Percentiles rank a stretch among this genome's conserved stretches.
Conservation (phyloP, 2,113 vertebrate genomes). For the Pachyramphus minor region DNA sequence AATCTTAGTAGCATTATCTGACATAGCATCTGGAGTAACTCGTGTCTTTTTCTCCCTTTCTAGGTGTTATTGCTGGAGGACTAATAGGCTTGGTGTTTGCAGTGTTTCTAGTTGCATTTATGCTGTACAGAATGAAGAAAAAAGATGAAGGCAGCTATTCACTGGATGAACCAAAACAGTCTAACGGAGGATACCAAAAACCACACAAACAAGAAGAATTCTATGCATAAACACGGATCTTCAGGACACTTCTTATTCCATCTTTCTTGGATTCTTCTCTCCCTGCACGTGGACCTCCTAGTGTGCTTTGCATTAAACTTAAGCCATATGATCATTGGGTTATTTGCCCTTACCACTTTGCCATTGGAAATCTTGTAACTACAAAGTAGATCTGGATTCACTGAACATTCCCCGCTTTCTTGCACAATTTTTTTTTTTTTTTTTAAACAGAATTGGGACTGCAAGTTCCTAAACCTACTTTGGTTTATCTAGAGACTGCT, state of each 20-base stretch:
- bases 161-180: slow-evolving; percentile 75
- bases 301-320: slow-evolving; percentile 68
- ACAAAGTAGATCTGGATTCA: slow-evolving; percentile 46
- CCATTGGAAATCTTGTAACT: slow-evolving; percentile 52
- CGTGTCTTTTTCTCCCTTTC: background rate
- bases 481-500: slow-evolving; percentile 63
- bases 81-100: slow-evolving; percentile 77
- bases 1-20: background rate
- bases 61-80: slow-evolving; percentile 84
- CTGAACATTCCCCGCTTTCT: slow-evolving; percentile 47
- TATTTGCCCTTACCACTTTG: slow-evolving; percentile 34
- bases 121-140: slow-evolving; percentile 86
- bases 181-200: slow-evolving; percentile 77
- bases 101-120: slow-evolving; percentile 73
- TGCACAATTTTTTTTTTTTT: background rate
- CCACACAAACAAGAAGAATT: slow-evolving; percentile 77
- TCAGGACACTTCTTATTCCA: slow-evolving; percentile 10
- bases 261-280: slow-evolving; percentile 59
- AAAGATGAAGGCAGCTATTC: slow-evolving; percentile 80
- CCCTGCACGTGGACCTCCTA: slow-evolving; percentile 65
- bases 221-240: slow-evolving; percentile 72
- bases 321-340: slow-evolving; percentile 64
- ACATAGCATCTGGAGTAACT: background rate
- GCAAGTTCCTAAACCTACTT: slow-evolving; percentile 33
- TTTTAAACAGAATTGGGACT: background rate